phyloP scores from a whole-genome alignment of 2,797 vertebrate species.

The Sebastes vulpes region DNA sequence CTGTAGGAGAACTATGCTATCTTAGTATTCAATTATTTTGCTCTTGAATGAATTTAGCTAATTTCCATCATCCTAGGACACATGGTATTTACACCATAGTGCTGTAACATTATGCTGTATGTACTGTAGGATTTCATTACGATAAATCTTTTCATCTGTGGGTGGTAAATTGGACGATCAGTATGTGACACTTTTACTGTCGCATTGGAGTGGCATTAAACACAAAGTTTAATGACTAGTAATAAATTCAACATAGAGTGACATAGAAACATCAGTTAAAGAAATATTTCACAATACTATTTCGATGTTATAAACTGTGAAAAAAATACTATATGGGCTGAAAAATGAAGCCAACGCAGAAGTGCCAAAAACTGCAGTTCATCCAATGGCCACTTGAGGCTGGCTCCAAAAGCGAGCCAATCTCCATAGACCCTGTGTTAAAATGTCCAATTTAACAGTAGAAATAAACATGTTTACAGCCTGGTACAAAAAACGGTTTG shows the following conservation, averaged over 20 bases:
- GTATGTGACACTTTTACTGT: background rate
- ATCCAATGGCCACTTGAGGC: too few relatives aligned
- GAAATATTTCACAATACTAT: background rate
- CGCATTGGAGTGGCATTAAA: background rate
- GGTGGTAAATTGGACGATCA: background rate
- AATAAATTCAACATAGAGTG: background rate
- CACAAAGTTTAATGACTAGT: background rate
- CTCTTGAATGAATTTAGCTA: background rate
- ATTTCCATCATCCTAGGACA: constrained; percentile 5
- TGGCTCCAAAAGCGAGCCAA: too few relatives aligned
- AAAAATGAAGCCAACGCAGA: too few relatives aligned
- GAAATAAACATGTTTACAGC: too few relatives aligned
- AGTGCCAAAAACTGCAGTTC: too few relatives aligned
- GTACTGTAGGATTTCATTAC: background rate
- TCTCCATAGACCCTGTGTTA: too few relatives aligned
- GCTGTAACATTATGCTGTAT: background rate
- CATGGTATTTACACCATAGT: background rate
- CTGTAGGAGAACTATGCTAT: constrained; percentile 17
- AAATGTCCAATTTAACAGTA: too few relatives aligned
- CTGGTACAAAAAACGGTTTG: too few relatives aligned
- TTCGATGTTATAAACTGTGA: background rate
- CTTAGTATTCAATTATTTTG: constrained; percentile 1
- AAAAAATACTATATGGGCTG: background rate
- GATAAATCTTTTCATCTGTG: background rate
- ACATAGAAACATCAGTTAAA: background rate